Percentiles rank a stretch among this genome's conserved stretches.
Conservation (phyloP, 1,140 invertebrate species). For the Tachypleus tridentatus region DNA sequence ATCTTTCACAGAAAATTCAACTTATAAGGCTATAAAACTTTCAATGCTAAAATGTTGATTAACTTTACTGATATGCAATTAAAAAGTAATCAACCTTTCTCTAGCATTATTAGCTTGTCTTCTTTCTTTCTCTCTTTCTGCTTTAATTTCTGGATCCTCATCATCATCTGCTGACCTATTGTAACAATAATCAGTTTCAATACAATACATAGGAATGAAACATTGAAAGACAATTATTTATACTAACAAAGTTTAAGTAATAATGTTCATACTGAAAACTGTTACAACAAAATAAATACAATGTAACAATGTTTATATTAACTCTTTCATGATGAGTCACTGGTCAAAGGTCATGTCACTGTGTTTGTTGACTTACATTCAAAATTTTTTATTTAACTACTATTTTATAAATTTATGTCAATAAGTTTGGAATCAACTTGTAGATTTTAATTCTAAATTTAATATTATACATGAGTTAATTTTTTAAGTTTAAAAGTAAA, state of each 20-base stretch:
- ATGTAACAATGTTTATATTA: no score
- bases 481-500: no score
- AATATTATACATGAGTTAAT: no score
- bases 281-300: conserved; percentile 16
- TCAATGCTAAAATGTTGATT: conserved; percentile 6
- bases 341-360: no score
- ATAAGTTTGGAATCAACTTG: no score
- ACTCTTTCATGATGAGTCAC: no score
- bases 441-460: no score
- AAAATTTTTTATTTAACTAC: no score
- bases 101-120: conserved; percentile 96
- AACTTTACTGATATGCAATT: conserved; percentile 25
- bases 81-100: conserved; percentile 60
- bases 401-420: no score
- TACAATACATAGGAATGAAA: no score
- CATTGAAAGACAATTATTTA: neutral
- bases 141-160: conserved; percentile 78
- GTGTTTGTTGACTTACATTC: no score
- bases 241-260: neutral
- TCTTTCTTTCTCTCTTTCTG: conserved; percentile 87
- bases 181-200: neutral
- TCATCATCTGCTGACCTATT: conserved; percentile 38
- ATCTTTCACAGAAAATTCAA: conserved; percentile 3
- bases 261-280: neutral
- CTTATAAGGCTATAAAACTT: conserved; percentile 6